Conservation (phyloP, 2,113 vertebrate species). For the Cinclus cinclus region DNA sequence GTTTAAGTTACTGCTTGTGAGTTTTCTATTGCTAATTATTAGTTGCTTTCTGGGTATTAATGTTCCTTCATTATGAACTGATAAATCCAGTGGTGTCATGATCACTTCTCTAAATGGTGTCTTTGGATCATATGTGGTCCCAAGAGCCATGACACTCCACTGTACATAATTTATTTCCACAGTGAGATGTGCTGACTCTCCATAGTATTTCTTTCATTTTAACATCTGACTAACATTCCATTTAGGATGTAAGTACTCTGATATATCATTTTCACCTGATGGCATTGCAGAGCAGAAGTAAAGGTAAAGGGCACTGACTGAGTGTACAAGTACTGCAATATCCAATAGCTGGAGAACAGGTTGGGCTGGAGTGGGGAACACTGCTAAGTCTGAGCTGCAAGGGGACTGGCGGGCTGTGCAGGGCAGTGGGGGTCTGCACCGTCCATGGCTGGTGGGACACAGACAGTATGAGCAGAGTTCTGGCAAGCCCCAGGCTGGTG, state of each 20-base stretch:
- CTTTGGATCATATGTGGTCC: conserved; percentile 18
- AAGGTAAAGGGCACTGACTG: conserved; percentile 12
- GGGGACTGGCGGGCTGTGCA: background rate
- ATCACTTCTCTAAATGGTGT: conserved; percentile 32
- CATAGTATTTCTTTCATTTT: conserved; percentile 40
- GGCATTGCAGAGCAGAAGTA: background rate
- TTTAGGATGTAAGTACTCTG: background rate
- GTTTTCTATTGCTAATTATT: conserved; percentile 43
- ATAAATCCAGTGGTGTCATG: conserved; percentile 21
- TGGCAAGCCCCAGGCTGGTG: background rate
- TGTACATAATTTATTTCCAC: conserved; percentile 6
- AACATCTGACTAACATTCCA: conserved; percentile 34
- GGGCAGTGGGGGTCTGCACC: background rate
- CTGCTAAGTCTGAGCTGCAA: background rate
- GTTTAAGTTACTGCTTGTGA: conserved; percentile 43
- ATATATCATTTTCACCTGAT: background rate
- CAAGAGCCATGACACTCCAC: conserved; percentile 26
- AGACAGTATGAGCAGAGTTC: background rate
- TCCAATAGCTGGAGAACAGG: background rate
- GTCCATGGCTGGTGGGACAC: background rate
- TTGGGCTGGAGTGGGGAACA: background rate
- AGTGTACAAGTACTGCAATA: rapidly evolving
- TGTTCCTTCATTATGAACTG: conserved; percentile 6
- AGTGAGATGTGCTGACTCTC: background rate
- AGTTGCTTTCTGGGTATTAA: conserved; percentile 25